phyloP scores from a whole-genome alignment of 2,113 vertebrate species.

The Tupaia tana region DNA sequence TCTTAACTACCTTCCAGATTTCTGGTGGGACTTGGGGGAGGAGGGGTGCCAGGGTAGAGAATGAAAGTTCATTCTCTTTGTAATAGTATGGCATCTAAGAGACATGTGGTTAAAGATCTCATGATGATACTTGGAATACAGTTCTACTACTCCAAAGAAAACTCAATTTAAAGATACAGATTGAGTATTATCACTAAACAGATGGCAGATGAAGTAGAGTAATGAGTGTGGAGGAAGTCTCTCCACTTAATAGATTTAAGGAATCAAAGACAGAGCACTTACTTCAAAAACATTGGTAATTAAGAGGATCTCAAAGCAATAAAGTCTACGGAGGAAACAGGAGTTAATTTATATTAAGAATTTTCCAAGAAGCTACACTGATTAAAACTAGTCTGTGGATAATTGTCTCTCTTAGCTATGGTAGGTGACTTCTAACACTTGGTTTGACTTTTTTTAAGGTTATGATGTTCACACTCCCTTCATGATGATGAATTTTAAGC shows the following conservation, averaged over 20 bases:
- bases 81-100: constrained; percentile 11
- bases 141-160: background rate
- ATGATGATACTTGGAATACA: background rate
- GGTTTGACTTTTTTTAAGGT: constrained; percentile 14
- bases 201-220: background rate
- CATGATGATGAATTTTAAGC: background rate
- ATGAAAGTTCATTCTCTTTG: background rate
- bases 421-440: background rate
- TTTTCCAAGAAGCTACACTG: background rate
- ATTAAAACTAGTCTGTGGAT: constrained; percentile 27
- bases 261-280: background rate
- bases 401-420: background rate
- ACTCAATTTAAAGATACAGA: background rate
- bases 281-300: background rate
- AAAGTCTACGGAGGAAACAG: background rate
- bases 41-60: background rate
- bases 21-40: background rate
- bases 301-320: background rate
- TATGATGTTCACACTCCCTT: background rate
- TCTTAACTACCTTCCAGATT: background rate
- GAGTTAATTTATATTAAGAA: background rate
- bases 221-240: background rate
- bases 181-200: background rate
- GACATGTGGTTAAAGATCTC: background rate
- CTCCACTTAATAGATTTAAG: background rate